Evolutionary conservation across 2,888 invertebrate genomes (phyloP), one percentile per base, ranked within the genome.

Genomic region (Lucinisca nassula): DNA sequence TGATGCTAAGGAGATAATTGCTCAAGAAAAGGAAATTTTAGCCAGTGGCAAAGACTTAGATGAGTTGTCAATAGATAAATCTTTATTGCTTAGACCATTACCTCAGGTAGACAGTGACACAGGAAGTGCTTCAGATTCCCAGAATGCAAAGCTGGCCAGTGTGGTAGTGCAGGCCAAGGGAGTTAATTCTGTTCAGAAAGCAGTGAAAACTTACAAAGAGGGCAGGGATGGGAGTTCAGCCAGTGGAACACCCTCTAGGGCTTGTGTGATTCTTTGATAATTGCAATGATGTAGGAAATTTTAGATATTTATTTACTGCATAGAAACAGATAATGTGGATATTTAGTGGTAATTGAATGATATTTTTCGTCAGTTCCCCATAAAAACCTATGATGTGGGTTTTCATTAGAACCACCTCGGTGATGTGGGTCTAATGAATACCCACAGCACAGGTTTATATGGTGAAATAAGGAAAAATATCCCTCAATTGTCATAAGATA

Each of bases 231-330:
- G 32, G 2, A 72, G 61, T 67, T 90, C 87, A 17, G 45, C 6
- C 2, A 30, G 17, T 45, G 74, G 45, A 8, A 14, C 67, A 67
- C 4, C n/a, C 14, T 74, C 74, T 14, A 90, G 84, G 80, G 87
- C 90, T 8, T 90, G 90, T 82, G 81, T 82, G 1, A 88, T 90
- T 58, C 84, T 90, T 40, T 85, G 82, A 88, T 82, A 38, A 8
- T 61, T 61, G n/a, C 8, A n/a, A n/a, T n/a, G n/a, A n/a, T n/a
- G n/a, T n/a, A n/a, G n/a, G n/a, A n/a, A n/a, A n/a, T n/a, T n/a
- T n/a, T n/a, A n/a, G n/a, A n/a, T n/a, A n/a, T n/a, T n/a, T n/a
- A n/a, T n/a, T n/a, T n/a, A n/a, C n/a, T n/a, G n/a, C n/a, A n/a
- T n/a, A n/a, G n/a, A n/a, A n/a, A n/a, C n/a, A n/a, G n/a, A n/a